Evolutionary conservation across 2,888 invertebrate genomes (phyloP).

Genomic region (Dasypolia templi): DNA sequence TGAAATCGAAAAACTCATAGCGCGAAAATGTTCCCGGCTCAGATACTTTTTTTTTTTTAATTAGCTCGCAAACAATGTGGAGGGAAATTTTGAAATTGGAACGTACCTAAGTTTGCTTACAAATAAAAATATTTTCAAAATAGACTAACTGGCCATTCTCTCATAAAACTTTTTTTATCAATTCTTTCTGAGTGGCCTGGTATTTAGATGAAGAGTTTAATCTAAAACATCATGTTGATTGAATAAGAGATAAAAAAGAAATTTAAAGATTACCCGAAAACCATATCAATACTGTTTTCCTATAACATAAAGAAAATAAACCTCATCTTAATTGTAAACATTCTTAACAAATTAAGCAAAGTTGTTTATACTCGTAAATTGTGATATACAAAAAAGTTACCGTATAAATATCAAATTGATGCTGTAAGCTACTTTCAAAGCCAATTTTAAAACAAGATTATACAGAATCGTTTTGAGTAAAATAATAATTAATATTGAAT

Average conservation of each 20-base stretch:
- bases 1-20: too few relatives aligned
- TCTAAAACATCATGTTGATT: not conserved
- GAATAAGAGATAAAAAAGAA: not conserved
- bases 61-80: too few relatives aligned
- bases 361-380: not conserved
- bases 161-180: too few relatives aligned
- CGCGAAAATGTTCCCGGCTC: too few relatives aligned
- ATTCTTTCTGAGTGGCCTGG: too few relatives aligned
- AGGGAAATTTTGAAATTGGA: too few relatives aligned
- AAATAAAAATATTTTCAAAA: too few relatives aligned
- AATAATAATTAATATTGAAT: slow-evolving; percentile 57
- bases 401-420: slow-evolving; percentile 42
- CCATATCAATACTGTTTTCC: not conserved
- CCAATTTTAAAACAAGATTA: slow-evolving; percentile 53
- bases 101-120: too few relatives aligned
- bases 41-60: too few relatives aligned
- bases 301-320: not conserved
- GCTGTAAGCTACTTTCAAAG: slow-evolving; percentile 50
- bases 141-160: too few relatives aligned
- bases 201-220: not conserved
- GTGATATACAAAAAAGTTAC: not conserved
- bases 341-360: not conserved
- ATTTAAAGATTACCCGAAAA: not conserved
- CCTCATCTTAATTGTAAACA: not conserved
- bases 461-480: slow-evolving; percentile 46